Evolutionary conservation across 1,140 invertebrate genomes (phyloP).

Genomic region (Triops cancriformis): DNA sequence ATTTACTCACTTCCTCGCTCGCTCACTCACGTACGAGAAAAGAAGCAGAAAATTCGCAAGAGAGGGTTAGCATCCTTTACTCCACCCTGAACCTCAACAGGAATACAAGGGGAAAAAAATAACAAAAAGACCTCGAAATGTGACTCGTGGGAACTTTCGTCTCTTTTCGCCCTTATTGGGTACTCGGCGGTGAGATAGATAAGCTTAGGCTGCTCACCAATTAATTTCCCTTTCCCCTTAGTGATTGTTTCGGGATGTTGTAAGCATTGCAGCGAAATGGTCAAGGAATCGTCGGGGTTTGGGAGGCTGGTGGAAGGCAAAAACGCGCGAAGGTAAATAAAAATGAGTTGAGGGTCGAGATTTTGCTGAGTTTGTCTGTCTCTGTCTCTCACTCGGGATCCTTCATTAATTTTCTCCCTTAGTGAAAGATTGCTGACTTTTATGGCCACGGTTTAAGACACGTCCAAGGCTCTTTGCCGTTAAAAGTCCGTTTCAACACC

Average conservation of each 20-base stretch:
- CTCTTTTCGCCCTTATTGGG: background rate
- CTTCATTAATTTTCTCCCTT: constrained; percentile 7
- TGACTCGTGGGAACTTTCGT: background rate
- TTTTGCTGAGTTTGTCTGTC: background rate
- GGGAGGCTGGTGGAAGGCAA: too few relatives aligned
- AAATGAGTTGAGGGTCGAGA: too few relatives aligned
- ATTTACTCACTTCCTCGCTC: too few relatives aligned
- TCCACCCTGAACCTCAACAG: background rate
- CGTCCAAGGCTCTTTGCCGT: background rate
- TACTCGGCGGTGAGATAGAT: background rate
- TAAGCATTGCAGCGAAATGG: background rate
- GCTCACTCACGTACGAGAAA: too few relatives aligned
- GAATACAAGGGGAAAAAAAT: background rate
- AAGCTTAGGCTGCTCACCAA: background rate
- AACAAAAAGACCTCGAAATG: background rate
- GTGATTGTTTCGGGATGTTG: background rate
- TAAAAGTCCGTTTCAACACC: background rate
- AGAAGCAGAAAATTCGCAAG: too few relatives aligned
- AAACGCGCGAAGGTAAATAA: too few relatives aligned
- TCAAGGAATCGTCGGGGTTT: background rate
- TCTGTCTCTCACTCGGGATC: background rate
- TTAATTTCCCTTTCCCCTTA: background rate
- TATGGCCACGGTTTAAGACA: constrained; percentile 10
- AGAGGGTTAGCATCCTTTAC: background rate
- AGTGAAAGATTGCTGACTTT: constrained; percentile 10